Conservation (phyloP, 2,113 vertebrate species). For the Gasterosteus aculeatus region DNA sequence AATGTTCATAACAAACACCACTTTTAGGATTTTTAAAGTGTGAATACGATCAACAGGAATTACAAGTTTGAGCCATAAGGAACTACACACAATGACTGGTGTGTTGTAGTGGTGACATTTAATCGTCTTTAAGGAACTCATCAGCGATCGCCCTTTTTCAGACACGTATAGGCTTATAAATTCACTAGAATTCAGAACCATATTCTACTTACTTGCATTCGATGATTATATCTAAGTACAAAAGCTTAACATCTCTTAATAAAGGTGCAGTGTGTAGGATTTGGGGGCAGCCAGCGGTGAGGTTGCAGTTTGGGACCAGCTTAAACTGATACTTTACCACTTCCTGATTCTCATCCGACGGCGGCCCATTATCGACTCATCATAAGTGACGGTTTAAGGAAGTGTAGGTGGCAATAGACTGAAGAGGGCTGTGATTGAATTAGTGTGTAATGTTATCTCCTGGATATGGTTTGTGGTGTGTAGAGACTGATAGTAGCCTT, state of each 20-base stretch:
- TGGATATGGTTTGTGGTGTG: conserved; percentile 48
- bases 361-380: conserved; percentile 29
- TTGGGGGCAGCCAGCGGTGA: background rate
- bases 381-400: conserved; percentile 62
- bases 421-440: conserved; percentile 52
- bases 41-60: background rate
- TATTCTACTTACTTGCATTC: too few species aligned
- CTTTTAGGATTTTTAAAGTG: background rate
- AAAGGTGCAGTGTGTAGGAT: background rate
- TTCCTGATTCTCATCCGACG: conserved; percentile 35
- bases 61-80: background rate
- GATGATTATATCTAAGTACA: background rate
- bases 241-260: background rate
- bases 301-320: background rate
- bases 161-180: background rate
- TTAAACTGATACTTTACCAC: background rate
- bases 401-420: conserved; percentile 30
- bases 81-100: background rate
- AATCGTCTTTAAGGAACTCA: background rate
- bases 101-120: background rate
- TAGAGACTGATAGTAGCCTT: conserved; percentile 24
- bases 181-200: background rate
- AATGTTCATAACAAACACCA: background rate
- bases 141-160: background rate
- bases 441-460: conserved; percentile 52